These are phyloP conservation scores for Latrodectus hesperus DNA, from an alignment of 2,888 invertebrate genomes.

Conservation along the genomic window DNA sequence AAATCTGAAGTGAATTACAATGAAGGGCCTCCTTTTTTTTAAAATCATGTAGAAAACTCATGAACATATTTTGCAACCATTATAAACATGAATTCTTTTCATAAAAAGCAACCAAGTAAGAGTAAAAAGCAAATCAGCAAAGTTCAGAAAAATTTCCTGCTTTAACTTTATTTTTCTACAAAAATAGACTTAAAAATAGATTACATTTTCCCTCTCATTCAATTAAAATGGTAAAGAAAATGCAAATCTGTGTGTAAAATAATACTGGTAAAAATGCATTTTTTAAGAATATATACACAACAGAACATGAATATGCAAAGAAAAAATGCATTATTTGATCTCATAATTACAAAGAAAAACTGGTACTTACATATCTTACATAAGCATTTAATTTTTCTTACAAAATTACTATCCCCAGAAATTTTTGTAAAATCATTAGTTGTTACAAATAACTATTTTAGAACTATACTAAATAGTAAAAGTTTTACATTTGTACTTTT, in stretches of 20 bases:
- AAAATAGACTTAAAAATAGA: neutral
- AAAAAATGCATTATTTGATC: slow-evolving; percentile 3
- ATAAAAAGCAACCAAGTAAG: too few relatives aligned
- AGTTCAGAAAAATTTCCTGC: neutral
- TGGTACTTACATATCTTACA: neutral
- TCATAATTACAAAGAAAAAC: neutral
- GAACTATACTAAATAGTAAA: neutral
- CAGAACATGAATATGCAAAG: neutral
- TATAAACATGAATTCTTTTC: too few relatives aligned
- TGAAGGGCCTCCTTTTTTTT: too few relatives aligned
- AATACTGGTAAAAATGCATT: slow-evolving; percentile 38
- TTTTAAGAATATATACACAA: slow-evolving; percentile 41
- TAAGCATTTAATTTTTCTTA: neutral
- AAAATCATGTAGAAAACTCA: too few relatives aligned
- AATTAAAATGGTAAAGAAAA: neutral
- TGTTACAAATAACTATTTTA: neutral
- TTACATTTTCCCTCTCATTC: too few relatives aligned
- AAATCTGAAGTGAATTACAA: too few relatives aligned
- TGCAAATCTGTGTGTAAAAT: slow-evolving; percentile 17
- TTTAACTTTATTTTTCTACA: neutral
- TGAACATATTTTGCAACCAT: too few relatives aligned
- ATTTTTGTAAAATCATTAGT: neutral
- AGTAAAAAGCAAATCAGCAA: too few relatives aligned
- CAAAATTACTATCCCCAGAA: neutral
- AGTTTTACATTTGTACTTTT: slow-evolving; percentile 4